These are phyloP conservation scores for Muscina levida DNA, from an alignment of 2,888 invertebrate species.

Conservation along the genomic window DNA sequence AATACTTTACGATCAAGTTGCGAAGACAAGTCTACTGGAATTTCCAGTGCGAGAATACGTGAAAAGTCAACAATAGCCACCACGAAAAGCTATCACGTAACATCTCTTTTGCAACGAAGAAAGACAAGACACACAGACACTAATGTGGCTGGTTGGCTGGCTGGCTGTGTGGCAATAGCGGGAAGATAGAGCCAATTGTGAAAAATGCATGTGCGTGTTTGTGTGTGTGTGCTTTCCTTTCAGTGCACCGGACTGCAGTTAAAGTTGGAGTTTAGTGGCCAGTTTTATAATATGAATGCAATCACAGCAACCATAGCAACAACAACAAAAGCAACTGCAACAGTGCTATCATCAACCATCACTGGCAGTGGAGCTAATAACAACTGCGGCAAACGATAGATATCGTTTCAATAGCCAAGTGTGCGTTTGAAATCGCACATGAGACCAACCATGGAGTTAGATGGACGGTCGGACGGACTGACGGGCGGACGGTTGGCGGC, in stretches of 20 bases:
- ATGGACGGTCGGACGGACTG: background rate
- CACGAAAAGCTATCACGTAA: constrained; percentile 51
- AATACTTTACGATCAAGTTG: background rate
- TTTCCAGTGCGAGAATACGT: background rate
- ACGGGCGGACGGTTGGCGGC: background rate
- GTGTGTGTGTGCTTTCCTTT: background rate
- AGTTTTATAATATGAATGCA: constrained; percentile 10
- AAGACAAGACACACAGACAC: no score
- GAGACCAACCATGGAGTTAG: background rate
- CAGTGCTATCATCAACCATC: no score
- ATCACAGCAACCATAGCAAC: background rate
- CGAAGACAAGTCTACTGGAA: background rate
- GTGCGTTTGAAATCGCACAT: background rate
- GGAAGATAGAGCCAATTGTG: constrained; percentile 24
- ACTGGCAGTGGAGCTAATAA: no score
- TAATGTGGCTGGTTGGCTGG: background rate
- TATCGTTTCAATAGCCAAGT: constrained; percentile 29
- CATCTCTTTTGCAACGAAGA: constrained; percentile 10
- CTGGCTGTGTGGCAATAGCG: background rate
- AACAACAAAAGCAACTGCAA: background rate
- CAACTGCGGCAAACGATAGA: background rate
- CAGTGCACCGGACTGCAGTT: background rate
- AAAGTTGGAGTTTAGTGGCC: constrained; percentile 21
- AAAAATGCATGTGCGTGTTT: constrained; percentile 15
- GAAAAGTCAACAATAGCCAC: background rate